Percentiles rank a stretch among this genome's conserved stretches.
Conservation (phyloP, 2,888 invertebrate genomes). For the Sicus ferrugineus region DNA sequence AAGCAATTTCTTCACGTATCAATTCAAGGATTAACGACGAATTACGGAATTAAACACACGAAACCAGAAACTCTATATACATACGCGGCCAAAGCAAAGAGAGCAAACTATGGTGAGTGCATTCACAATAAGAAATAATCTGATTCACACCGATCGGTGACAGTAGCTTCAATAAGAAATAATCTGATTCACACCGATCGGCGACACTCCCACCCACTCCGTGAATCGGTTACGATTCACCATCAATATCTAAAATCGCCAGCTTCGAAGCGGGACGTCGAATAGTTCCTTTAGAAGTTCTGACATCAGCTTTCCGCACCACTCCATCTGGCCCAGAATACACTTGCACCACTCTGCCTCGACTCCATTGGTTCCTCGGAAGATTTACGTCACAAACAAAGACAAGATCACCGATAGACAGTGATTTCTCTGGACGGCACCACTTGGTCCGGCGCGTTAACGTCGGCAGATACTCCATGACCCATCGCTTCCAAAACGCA, state of each 20-base stretch:
- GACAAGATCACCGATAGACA: constrained; percentile 36
- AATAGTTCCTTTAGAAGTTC: constrained; percentile 33
- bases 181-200: no score
- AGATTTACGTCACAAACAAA: constrained; percentile 36
- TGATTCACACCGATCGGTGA: no score
- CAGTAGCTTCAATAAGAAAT: no score
- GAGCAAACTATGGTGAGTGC: no score
- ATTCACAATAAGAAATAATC: no score
- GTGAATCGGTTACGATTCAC: no score
- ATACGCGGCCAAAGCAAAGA: no score
- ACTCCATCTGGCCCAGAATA: constrained; percentile 20
- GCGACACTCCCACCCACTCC: no score
- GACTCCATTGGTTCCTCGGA: constrained; percentile 36
- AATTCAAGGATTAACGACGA: no score
- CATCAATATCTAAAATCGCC: neutral
- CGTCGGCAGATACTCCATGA: constrained; percentile 38
- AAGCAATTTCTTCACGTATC: no score
- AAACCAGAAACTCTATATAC: no score
- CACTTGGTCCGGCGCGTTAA: constrained; percentile 23
- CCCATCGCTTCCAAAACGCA: constrained; percentile 39
- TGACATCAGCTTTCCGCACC: constrained; percentile 32
- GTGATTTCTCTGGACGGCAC: constrained; percentile 1
- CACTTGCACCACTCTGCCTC: constrained; percentile 34
- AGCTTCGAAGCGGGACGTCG: neutral
- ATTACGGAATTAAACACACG: no score